A percentile compares a stretch with the other conserved stretches of the same genome.
Evolutionary conservation across 2,797 vertebrate genomes (phyloP).

Genomic region (Hapalemur alaotrensis): DNA sequence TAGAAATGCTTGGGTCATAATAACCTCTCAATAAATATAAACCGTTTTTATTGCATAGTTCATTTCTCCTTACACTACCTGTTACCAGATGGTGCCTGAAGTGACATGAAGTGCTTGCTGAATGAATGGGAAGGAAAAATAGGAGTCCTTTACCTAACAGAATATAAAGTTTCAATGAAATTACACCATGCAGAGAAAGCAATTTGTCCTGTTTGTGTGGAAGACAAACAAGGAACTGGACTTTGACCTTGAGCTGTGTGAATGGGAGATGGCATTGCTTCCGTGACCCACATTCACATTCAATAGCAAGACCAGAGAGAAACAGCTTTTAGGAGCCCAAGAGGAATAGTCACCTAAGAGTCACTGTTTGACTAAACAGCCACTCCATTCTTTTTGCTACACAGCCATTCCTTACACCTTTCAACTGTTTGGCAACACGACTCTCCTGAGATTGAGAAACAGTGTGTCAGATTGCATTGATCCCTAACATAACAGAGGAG

Average conservation of each 20-base stretch:
- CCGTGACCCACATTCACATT: constrained; percentile 67
- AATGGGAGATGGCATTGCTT: constrained; percentile 64
- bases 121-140: constrained; percentile 57
- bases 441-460: constrained; percentile 79
- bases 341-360: constrained; percentile 79
- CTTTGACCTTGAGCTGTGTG: constrained; percentile 43
- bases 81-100: constrained; percentile 55
- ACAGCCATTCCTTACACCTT: constrained; percentile 77
- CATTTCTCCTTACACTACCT: constrained; percentile 55
- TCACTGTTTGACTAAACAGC: constrained; percentile 77
- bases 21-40: constrained; percentile 47
- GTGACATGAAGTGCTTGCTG: constrained; percentile 10
- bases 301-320: constrained; percentile 70
- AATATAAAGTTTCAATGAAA: constrained; percentile 74
- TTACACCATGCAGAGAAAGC: constrained; percentile 48
- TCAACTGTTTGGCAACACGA: constrained; percentile 72
- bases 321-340: constrained; percentile 76
- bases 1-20: neutral
- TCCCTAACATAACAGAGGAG: constrained; percentile 78
- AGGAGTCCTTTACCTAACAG: constrained; percentile 56
- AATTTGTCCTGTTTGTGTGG: constrained; percentile 46
- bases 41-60: constrained; percentile 57
- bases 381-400: constrained; percentile 80
- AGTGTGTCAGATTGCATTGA: constrained; percentile 83
- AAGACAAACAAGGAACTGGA: constrained; percentile 50